Percentiles rank a stretch among this genome's conserved stretches.
Evolutionary conservation across 2,888 invertebrate genomes (phyloP).

Genomic region (Allacma fusca): DNA sequence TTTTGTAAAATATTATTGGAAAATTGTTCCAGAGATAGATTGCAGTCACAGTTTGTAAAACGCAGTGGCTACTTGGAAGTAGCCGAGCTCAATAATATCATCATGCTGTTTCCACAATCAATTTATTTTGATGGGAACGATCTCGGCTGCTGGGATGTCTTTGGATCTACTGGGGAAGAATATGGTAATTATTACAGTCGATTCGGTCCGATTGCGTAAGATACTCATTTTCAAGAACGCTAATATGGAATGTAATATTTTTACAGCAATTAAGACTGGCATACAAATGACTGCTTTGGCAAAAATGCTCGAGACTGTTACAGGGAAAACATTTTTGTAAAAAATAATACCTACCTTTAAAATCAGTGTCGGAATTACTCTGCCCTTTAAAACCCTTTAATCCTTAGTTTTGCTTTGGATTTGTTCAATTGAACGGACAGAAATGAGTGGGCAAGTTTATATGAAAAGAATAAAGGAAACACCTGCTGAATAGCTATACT

Average conservation of each 20-base stretch:
- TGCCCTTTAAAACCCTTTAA: too few species aligned
- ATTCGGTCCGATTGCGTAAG: too few species aligned
- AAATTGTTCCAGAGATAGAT: neutral
- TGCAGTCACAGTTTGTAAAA: constrained; percentile 23
- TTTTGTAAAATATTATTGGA: too few species aligned
- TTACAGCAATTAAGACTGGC: constrained; percentile 17
- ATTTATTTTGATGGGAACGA: constrained; percentile 14
- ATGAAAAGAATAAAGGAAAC: too few species aligned
- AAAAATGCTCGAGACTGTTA: neutral
- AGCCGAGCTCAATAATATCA: constrained; percentile 25
- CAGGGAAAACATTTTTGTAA: constrained; percentile 6
- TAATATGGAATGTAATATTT: neutral
- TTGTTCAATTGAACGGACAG: too few species aligned
- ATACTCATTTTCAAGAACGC: too few species aligned
- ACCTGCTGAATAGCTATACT: too few species aligned
- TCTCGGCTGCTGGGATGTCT: constrained; percentile 33
- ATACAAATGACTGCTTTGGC: constrained; percentile 20
- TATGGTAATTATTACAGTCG: constrained; percentile 29
- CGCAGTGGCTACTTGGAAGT: constrained; percentile 25
- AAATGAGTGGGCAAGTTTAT: too few species aligned
- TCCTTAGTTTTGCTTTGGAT: too few species aligned
- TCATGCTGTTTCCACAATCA: constrained; percentile 34
- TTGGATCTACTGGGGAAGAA: constrained; percentile 31
- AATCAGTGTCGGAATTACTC: too few species aligned
- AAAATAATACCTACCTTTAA: too few species aligned